A percentile compares a stretch with the other conserved stretches of the same genome.
Conservation (phyloP, 2,113 vertebrate species). For the Cyanoderma ruficeps region DNA sequence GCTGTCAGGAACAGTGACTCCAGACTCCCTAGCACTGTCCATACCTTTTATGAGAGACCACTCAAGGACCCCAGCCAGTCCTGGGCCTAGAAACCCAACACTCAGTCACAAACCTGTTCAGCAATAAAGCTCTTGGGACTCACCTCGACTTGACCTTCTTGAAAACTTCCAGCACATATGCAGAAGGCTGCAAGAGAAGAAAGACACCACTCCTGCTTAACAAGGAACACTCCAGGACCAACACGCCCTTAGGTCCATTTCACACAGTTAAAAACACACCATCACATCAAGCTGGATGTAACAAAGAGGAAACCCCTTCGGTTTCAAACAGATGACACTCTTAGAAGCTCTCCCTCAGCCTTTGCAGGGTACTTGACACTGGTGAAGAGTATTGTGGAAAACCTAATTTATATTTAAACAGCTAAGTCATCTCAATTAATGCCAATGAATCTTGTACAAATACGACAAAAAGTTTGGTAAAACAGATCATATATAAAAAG, state of each 20-base stretch:
- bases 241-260: neutral
- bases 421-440: neutral
- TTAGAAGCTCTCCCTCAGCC: neutral
- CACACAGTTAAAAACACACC: neutral
- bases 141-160: conserved; percentile 95
- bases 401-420: neutral
- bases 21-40: neutral
- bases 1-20: neutral
- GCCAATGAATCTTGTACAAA: neutral
- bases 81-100: neutral
- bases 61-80: neutral
- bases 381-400: neutral
- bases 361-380: neutral
- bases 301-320: neutral
- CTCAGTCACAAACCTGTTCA: neutral
- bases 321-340: neutral
- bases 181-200: conserved; percentile 79
- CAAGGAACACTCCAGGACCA: neutral
- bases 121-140: conserved; percentile 6
- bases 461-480: neutral
- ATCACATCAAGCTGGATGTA: neutral
- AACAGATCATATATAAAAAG: neutral
- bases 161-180: conserved; percentile 88
- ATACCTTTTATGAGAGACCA: neutral
- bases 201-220: neutral